Evolutionary conservation across 2,113 vertebrate genomes (phyloP), one percentile per base, ranked within the genome.

Genomic region (Bagarius yarrelli): DNA sequence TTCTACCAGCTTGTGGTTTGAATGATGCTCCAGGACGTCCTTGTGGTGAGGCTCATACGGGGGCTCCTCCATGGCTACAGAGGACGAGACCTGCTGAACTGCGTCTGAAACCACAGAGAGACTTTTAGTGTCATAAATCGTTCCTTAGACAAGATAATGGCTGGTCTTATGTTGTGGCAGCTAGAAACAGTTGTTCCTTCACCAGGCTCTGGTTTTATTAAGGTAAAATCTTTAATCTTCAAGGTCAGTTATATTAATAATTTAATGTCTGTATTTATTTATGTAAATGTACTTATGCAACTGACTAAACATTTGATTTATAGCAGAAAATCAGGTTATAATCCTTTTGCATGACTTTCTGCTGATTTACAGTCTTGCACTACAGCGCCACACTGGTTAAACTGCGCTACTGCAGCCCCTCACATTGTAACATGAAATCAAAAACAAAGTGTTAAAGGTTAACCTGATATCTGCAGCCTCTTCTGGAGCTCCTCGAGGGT

Each of bases 401-500:
- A 47, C 44, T 47, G 9, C 11, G 44, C 44, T 47, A 47, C 11
- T 47, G 44, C 44, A 47, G 9, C 1, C 44, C 44, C 44, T 47
- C 11, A 47, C 3, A 40, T 40, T n/a, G n/a, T n/a, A n/a, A n/a
- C n/a, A n/a, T n/a, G n/a, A n/a, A n/a, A n/a, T n/a, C n/a, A n/a
- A n/a, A n/a, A n/a, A n/a, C n/a, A n/a, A 3, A 47, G n/a, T 0
- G 4, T 57, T 60, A 30, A 9, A 11, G 27, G 12, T 40, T 32
- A 25, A 85, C 84, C 81, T 80, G 84, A 72, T 40, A 27, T 23
- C 21, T 27, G 47, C 14, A 25, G 59, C 23, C 57, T 50, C 36
- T 64, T 61, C 50, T 76, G 76, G 56, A 85, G 81, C 34, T 85
- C 71, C 40, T 82, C 59, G 19, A 85, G 64, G 25, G 67, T 71